A percentile compares a stretch with the other conserved stretches of the same genome.
Conservation (phyloP, 1,140 invertebrate genomes). For the Drosophila trapezifrons region DNA sequence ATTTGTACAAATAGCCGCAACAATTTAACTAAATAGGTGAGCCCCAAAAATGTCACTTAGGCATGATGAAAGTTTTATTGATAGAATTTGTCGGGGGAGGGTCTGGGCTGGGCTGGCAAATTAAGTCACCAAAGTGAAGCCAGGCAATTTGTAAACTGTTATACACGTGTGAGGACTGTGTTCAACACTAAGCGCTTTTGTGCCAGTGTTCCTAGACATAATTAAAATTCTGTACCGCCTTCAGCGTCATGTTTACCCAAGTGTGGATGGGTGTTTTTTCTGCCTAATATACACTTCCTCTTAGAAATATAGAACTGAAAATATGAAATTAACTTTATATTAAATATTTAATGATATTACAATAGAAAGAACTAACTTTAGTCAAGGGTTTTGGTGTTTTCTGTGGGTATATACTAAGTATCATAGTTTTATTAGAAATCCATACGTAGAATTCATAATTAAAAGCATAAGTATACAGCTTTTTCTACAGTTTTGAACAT, state of each 20-base stretch:
- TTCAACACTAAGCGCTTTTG: slow-evolving; percentile 5
- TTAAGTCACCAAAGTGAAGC: slow-evolving; percentile 55
- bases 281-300: slow-evolving; percentile 1
- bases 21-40: slow-evolving; percentile 55
- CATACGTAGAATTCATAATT: too few relatives aligned
- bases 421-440: too few relatives aligned
- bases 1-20: slow-evolving; percentile 64
- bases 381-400: too few relatives aligned
- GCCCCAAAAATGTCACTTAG: slow-evolving; percentile 46
- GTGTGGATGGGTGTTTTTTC: slow-evolving; percentile 38
- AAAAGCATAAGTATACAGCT: rapidly evolving
- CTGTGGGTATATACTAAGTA: too few relatives aligned
- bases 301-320: neutral
- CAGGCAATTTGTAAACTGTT: slow-evolving; percentile 26
- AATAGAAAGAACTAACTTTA: too few relatives aligned
- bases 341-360: too few relatives aligned
- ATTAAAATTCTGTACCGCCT: slow-evolving; percentile 65
- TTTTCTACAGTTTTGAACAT: neutral
- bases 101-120: slow-evolving; percentile 24
- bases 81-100: slow-evolving; percentile 48
- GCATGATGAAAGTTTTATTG: slow-evolving; percentile 69
- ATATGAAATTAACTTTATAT: too few relatives aligned
- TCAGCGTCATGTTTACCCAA: slow-evolving; percentile 62
- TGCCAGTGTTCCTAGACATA: slow-evolving; percentile 44
- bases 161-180: slow-evolving; percentile 12